Evolutionary conservation across 2,888 invertebrate species (phyloP).

Genomic region (Metacarcinus magister): DNA sequence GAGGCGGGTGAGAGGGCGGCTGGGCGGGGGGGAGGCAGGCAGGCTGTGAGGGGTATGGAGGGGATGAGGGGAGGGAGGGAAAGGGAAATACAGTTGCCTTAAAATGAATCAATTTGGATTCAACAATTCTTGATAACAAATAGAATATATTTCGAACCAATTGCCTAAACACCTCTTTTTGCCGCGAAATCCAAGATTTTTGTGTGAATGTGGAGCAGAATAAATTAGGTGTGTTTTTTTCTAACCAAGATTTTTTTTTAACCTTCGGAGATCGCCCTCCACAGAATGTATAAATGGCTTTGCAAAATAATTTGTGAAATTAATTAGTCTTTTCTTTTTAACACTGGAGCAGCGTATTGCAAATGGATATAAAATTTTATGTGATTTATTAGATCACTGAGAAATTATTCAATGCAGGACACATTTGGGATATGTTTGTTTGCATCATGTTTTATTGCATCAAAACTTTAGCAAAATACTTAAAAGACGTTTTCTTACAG

Average conservation of each 20-base stretch:
- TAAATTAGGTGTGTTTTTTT: conserved; percentile 41
- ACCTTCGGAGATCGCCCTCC: not conserved
- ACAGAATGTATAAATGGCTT: conserved; percentile 45
- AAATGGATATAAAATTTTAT: not conserved
- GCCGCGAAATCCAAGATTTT: conserved; percentile 39
- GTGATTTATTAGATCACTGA: not conserved
- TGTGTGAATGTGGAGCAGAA: conserved; percentile 21
- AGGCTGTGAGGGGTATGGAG: not conserved
- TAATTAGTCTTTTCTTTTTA: conserved; percentile 9
- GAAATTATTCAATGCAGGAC: not conserved
- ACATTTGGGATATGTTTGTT: not conserved
- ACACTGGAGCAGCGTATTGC: not conserved
- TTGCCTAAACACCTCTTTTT: conserved; percentile 3
- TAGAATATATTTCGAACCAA: conserved; percentile 36
- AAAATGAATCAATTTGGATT: conserved; percentile 45
- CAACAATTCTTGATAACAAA: conserved; percentile 48
- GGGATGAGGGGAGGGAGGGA: not conserved
- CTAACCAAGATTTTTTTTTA: not conserved
- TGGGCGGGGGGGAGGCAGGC: not conserved
- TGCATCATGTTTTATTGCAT: not conserved
- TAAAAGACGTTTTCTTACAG: no score
- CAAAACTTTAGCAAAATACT: not conserved
- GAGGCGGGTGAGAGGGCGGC: not conserved
- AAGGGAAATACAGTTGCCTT: conserved; percentile 45
- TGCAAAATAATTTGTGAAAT: conserved; percentile 17